Evolutionary conservation across 1,140 invertebrate genomes (phyloP).

Genomic region (Orchestia grillus): DNA sequence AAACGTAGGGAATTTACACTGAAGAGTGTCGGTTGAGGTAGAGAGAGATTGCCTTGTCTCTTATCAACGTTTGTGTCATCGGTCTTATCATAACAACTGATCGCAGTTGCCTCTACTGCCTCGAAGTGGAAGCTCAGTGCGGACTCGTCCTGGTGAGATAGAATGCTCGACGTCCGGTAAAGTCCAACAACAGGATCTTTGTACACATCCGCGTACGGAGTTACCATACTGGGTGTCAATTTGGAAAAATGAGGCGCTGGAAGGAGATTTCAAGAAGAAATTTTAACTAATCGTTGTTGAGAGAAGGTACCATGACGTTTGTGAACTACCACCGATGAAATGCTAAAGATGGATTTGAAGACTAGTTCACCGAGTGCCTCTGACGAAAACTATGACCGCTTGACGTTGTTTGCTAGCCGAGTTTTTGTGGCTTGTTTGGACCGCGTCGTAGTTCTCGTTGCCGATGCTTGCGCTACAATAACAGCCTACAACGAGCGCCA

Average conservation of each 20-base stretch:
- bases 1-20: background rate
- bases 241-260: background rate
- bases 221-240: background rate
- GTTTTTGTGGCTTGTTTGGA: background rate
- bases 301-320: background rate
- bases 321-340: background rate
- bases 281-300: background rate
- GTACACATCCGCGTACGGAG: background rate
- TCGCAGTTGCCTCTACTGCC: background rate
- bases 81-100: background rate
- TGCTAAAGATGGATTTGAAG: background rate
- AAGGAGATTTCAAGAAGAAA: background rate
- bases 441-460: background rate
- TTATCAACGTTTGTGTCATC: constrained; percentile 1
- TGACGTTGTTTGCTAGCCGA: background rate
- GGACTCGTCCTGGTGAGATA: background rate
- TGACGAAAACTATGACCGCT: background rate
- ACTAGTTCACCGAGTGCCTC: background rate
- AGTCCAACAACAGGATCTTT: background rate
- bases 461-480: background rate
- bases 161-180: background rate
- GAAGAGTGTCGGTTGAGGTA: background rate
- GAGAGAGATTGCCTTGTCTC: background rate
- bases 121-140: background rate
- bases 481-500: constrained; percentile 19